Conservation (phyloP, 2,888 invertebrate genomes). For the Tetheella fluctuosa region DNA sequence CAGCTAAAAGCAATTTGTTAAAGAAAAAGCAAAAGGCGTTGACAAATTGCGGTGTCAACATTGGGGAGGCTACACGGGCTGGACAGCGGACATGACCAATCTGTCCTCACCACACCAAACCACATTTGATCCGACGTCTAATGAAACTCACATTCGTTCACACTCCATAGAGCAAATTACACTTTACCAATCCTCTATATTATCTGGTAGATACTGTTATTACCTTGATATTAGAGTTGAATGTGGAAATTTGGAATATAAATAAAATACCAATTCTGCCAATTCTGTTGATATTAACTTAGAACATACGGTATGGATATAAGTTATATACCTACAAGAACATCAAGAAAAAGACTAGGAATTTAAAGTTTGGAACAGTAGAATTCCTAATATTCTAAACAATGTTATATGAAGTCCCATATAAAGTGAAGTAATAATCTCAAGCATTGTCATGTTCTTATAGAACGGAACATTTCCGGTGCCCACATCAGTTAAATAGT, state of each 20-base stretch:
- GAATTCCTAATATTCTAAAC: too few species aligned
- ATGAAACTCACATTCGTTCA: slow-evolving; percentile 15
- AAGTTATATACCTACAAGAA: too few species aligned
- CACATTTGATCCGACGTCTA: slow-evolving; percentile 13
- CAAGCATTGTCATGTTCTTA: too few species aligned
- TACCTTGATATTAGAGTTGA: background rate
- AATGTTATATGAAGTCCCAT: too few species aligned
- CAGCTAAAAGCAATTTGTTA: slow-evolving; percentile 13
- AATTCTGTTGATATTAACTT: too few species aligned
- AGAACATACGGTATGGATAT: too few species aligned
- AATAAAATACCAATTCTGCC: too few species aligned
- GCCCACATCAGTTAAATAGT: too few species aligned
- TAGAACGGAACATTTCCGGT: too few species aligned
- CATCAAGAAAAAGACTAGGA: too few species aligned
- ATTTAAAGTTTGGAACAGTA: background rate
- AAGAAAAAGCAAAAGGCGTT: slow-evolving; percentile 14
- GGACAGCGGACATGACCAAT: slow-evolving; percentile 15
- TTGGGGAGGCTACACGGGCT: background rate
- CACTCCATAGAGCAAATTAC: background rate
- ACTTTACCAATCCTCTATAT: background rate
- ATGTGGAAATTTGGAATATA: too few species aligned
- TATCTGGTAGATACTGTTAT: background rate
- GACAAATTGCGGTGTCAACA: slow-evolving; percentile 21
- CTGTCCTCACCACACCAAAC: slow-evolving; percentile 11
- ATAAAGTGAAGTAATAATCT: too few species aligned